These are phyloP conservation scores for Limenitis camilla DNA, from an alignment of 2,888 invertebrate species.

Conservation along the genomic window DNA sequence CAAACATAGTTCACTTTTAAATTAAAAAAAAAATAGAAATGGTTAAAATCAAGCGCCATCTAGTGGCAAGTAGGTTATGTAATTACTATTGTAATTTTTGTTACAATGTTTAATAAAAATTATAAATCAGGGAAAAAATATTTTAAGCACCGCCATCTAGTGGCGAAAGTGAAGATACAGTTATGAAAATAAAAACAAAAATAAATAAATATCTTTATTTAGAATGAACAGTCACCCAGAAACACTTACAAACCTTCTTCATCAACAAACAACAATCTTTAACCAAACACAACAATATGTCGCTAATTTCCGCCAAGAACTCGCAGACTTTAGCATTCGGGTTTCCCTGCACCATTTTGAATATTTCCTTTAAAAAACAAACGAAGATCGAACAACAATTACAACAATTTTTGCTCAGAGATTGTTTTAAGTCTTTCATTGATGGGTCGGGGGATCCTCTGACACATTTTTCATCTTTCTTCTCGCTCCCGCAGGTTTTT, in stretches of 20 bases:
- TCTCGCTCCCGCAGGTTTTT: constrained; percentile 2
- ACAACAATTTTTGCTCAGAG: constrained; percentile 1
- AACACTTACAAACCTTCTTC: background rate
- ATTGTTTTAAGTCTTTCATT: too few species aligned
- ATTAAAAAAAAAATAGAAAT: too few species aligned
- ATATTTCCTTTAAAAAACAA: constrained; percentile 8
- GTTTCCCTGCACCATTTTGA: constrained; percentile 3
- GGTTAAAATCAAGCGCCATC: too few species aligned
- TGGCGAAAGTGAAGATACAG: background rate
- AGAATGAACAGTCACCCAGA: background rate
- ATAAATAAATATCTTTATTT: background rate
- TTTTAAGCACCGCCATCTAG: too few species aligned
- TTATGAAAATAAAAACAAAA: background rate
- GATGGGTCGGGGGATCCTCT: background rate
- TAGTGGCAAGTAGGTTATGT: too few species aligned
- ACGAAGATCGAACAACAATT: constrained; percentile 7
- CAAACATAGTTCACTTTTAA: too few species aligned
- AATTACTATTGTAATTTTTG: too few species aligned
- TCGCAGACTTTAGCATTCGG: constrained; percentile 3
- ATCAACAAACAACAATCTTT: constrained; percentile 6
- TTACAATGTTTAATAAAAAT: too few species aligned
- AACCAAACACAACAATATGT: constrained; percentile 3
- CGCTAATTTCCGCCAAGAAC: constrained; percentile 5
- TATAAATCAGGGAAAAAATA: too few species aligned
- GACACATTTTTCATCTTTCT: background rate